phyloP scores from a whole-genome alignment of 2,888 invertebrate species.

The Mactromeris polynyma region DNA sequence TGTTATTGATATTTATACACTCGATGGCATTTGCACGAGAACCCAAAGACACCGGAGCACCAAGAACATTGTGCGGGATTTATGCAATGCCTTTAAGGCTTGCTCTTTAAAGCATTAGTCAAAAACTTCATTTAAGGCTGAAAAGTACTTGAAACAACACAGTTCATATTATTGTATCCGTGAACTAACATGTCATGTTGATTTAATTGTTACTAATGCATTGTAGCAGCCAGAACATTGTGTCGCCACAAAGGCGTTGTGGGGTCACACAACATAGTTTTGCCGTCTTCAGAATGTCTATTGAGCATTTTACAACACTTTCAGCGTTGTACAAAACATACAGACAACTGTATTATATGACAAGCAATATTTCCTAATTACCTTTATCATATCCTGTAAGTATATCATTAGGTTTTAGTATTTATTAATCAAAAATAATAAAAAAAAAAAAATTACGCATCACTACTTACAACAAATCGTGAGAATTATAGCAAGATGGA shows the following conservation, averaged over 20 bases:
- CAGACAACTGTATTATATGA: background rate
- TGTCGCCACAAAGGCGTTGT: too few relatives aligned
- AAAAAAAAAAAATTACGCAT: background rate
- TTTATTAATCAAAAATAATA: background rate
- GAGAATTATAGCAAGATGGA: background rate
- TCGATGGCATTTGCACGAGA: background rate
- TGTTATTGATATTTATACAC: background rate
- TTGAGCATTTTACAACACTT: too few relatives aligned
- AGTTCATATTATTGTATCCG: too few relatives aligned
- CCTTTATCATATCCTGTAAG: background rate
- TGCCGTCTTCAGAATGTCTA: too few relatives aligned
- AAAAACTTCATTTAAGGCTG: too few relatives aligned
- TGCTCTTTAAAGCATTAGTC: too few relatives aligned
- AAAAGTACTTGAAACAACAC: too few relatives aligned
- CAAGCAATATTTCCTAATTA: background rate
- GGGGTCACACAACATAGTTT: too few relatives aligned
- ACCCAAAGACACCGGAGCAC: background rate
- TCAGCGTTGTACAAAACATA: too few relatives aligned
- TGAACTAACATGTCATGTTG: too few relatives aligned
- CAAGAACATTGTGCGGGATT: background rate
- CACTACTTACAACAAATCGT: background rate
- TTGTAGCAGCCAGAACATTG: too few relatives aligned
- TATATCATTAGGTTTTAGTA: background rate
- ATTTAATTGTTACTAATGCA: too few relatives aligned
- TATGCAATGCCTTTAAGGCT: background rate